Evolutionary conservation across 2,888 invertebrate genomes (phyloP).

Genomic region (Augochlorella aurata): DNA sequence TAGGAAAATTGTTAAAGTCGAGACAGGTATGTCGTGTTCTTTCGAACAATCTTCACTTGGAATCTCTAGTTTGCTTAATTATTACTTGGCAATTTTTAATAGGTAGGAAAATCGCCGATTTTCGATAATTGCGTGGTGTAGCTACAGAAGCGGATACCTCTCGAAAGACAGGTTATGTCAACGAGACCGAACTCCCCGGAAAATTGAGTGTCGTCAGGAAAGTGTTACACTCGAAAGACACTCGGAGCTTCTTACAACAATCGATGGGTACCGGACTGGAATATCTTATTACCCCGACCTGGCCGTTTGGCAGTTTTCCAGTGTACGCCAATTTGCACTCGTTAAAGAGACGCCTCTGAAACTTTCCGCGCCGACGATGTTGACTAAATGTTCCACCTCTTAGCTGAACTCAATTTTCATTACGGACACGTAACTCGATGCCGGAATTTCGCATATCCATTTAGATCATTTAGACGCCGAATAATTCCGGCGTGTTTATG

Average conservation of each 20-base stretch:
- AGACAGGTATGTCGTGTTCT: no score
- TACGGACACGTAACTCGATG: slow-evolving; percentile 14
- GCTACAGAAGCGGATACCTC: background rate
- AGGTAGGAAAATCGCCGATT: background rate
- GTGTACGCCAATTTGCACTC: slow-evolving; percentile 60
- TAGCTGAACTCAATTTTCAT: slow-evolving; percentile 38
- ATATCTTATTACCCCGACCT: slow-evolving; percentile 55
- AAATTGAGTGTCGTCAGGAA: slow-evolving; percentile 37
- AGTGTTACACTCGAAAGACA: slow-evolving; percentile 36
- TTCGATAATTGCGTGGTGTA: background rate
- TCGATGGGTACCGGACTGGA: slow-evolving; percentile 51
- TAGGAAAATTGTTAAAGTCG: no score
- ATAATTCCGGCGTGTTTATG: background rate
- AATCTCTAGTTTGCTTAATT: no score
- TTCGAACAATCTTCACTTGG: no score
- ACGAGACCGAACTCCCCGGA: background rate
- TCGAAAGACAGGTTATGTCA: background rate
- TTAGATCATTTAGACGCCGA: slow-evolving; percentile 21
- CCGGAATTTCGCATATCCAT: slow-evolving; percentile 7
- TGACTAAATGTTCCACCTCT: slow-evolving; percentile 37
- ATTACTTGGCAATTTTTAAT: background rate
- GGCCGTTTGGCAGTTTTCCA: slow-evolving; percentile 58
- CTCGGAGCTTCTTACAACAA: slow-evolving; percentile 44
- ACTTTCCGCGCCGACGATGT: slow-evolving; percentile 27
- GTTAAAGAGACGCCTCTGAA: slow-evolving; percentile 55